These are phyloP conservation scores for Drosophila pegasa DNA, from an alignment of 2,888 invertebrate genomes.

Conservation along the genomic window DNA sequence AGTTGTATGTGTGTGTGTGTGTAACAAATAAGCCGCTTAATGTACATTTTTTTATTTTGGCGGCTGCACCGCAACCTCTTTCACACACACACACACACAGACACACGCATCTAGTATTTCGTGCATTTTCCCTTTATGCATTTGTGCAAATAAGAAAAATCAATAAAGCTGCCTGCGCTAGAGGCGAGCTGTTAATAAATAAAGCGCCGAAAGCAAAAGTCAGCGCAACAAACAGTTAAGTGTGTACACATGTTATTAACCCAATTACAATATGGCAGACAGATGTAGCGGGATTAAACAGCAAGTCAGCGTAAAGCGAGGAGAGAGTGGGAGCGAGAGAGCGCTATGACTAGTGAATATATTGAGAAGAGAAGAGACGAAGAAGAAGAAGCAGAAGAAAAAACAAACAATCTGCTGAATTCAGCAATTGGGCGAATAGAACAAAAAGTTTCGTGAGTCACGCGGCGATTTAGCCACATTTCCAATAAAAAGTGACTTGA, in stretches of 20 bases:
- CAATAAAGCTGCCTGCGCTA: constrained; percentile 59
- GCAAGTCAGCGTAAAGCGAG: constrained; percentile 6
- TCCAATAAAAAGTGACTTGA: constrained; percentile 9
- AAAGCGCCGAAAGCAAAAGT: constrained; percentile 60
- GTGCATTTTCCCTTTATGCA: constrained; percentile 46
- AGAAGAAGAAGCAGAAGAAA: no score
- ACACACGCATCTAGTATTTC: constrained; percentile 28
- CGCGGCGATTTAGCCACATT: constrained; percentile 23
- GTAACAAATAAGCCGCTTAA: constrained; percentile 70
- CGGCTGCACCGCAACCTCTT: constrained; percentile 32
- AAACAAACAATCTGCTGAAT: constrained; percentile 24
- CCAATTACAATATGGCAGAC: constrained; percentile 67
- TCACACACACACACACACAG: not conserved
- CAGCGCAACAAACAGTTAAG: constrained; percentile 50
- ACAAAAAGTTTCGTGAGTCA: constrained; percentile 43
- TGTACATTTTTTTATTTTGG: constrained; percentile 58
- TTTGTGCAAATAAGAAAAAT: constrained; percentile 72
- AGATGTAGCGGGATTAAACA: constrained; percentile 32
- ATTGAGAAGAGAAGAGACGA: constrained; percentile 23
- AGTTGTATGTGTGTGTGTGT: constrained; percentile 14
- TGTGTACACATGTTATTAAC: constrained; percentile 67
- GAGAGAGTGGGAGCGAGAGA: constrained; percentile 7
- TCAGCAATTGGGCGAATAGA: constrained; percentile 22
- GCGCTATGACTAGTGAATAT: constrained; percentile 40
- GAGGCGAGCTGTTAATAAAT: constrained; percentile 32